A percentile compares a stretch with the other conserved stretches of the same genome.
These are phyloP conservation scores for Catocala sponsa DNA, from an alignment of 2,888 invertebrate species.

Conservation along the genomic window DNA sequence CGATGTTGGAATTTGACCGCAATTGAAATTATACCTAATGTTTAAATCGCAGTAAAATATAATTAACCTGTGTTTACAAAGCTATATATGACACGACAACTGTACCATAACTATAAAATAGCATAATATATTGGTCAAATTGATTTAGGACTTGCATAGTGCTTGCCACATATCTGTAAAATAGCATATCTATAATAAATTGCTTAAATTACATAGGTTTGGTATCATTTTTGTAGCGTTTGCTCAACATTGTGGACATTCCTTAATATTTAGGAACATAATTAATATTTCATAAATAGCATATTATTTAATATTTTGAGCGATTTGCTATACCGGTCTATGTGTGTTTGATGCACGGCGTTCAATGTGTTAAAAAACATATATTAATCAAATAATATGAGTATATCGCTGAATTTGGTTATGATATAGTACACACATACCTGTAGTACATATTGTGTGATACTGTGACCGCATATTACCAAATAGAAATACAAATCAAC, in stretches of 20 bases:
- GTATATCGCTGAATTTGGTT: no score
- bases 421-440: no score
- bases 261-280: conserved; percentile 52
- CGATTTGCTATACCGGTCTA: no score
- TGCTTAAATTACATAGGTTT: conserved; percentile 34
- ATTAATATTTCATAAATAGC: conserved; percentile 25
- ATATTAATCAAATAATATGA: no score
- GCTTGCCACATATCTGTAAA: conserved; percentile 44
- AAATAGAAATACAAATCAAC: background rate
- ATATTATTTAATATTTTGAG: background rate
- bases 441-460: no score
- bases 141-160: conserved; percentile 27
- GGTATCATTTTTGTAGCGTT: conserved; percentile 50
- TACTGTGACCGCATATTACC: background rate
- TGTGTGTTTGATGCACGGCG: no score
- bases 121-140: conserved; percentile 5
- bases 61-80: no score
- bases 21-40: conserved; percentile 3
- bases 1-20: conserved; percentile 11
- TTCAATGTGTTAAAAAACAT: no score
- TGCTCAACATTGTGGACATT: conserved; percentile 76
- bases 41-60: background rate
- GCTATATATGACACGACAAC: background rate
- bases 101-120: background rate
- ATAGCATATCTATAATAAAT: conserved; percentile 42